Evolutionary conservation across 2,113 vertebrate species (phyloP).

Genomic region (Lamprologus sp.): DNA sequence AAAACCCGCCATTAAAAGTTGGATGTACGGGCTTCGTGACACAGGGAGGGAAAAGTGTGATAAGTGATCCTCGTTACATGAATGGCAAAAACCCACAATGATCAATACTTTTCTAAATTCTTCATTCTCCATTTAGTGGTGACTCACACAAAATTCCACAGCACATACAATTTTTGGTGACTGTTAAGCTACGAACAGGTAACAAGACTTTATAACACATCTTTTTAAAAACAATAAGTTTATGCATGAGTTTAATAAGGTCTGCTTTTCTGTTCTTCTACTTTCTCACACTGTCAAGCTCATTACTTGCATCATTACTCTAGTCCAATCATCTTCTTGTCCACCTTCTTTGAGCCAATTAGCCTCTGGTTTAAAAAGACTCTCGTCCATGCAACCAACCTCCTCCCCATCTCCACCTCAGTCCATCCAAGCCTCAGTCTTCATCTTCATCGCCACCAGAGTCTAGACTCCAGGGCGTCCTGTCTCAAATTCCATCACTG

Average conservation of each 20-base stretch:
- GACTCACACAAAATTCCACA: neutral
- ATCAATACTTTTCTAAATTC: neutral
- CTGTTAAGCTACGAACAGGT: neutral
- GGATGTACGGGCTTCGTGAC: neutral
- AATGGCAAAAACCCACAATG: neutral
- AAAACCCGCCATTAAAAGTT: neutral
- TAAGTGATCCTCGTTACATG: neutral
- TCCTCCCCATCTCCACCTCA: neutral
- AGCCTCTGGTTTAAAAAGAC: neutral
- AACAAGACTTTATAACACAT: neutral
- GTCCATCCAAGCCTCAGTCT: neutral
- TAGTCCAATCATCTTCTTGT: neutral
- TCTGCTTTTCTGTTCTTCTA: neutral
- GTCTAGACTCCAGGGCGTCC: neutral
- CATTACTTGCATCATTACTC: neutral
- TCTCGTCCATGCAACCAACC: neutral
- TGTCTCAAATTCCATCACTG: neutral
- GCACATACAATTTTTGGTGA: neutral
- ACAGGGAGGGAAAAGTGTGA: neutral
- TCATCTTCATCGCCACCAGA: neutral
- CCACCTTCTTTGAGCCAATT: neutral
- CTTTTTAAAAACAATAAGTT: neutral
- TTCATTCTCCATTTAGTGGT: neutral
- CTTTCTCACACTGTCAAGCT: neutral
- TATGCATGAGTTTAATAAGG: neutral